phyloP scores from a whole-genome alignment of 2,888 invertebrate species.

The Elaeidobius kamerunicus region DNA sequence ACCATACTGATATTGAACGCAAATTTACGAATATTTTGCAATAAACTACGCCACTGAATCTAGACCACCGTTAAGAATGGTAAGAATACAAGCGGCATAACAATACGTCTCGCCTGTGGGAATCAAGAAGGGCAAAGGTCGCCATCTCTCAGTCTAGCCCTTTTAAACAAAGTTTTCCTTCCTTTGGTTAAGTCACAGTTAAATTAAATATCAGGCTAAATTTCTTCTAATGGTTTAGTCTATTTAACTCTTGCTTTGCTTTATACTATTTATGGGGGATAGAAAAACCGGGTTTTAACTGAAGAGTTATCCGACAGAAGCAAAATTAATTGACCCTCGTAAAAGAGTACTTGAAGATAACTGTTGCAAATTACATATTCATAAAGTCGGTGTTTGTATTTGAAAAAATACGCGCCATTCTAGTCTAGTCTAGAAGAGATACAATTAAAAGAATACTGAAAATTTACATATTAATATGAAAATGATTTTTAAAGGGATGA shows the following conservation, averaged over 20 bases:
- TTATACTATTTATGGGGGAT: too few species aligned
- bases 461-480: constrained; percentile 41
- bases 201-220: too few species aligned
- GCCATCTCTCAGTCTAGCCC: constrained; percentile 34
- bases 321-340: constrained; percentile 38
- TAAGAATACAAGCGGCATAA: constrained; percentile 27
- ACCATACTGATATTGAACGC: constrained; percentile 1
- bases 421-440: constrained; percentile 29
- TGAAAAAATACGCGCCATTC: constrained; percentile 23
- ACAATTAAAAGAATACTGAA: constrained; percentile 22
- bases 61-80: constrained; percentile 28
- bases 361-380: constrained; percentile 39
- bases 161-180: constrained; percentile 13
- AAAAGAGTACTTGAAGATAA: constrained; percentile 27
- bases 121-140: constrained; percentile 39
- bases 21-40: background rate
- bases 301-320: constrained; percentile 10
- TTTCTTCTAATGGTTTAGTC: too few species aligned
- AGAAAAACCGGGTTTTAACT: constrained; percentile 13
- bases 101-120: constrained; percentile 39
- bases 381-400: constrained; percentile 32
- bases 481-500: constrained; percentile 35
- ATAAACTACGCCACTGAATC: constrained; percentile 12
- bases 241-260: too few species aligned
- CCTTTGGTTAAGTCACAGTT: too few species aligned